Percentiles rank a stretch among this genome's conserved stretches.
These are phyloP conservation scores for Cryptosula pallasiana DNA, from an alignment of 2,888 invertebrate species.

Conservation along the genomic window DNA sequence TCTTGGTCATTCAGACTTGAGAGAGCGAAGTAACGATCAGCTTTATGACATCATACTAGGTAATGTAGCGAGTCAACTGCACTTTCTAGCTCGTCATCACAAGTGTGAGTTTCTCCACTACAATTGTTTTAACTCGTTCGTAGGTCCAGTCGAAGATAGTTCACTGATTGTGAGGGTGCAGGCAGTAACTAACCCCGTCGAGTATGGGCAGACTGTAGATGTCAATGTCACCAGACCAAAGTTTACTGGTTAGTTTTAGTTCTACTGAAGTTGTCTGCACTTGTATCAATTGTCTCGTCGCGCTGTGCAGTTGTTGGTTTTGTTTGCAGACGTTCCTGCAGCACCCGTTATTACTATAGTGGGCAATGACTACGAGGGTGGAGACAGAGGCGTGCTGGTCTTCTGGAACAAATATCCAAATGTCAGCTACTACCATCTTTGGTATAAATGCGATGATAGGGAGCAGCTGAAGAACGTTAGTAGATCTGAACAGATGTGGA, in stretches of 20 bases:
- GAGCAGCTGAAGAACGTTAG: not conserved
- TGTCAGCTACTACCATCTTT: not conserved
- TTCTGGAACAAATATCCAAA: not conserved
- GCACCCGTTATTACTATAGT: not conserved
- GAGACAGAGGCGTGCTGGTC: not conserved
- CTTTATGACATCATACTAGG: too few relatives aligned
- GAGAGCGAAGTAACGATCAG: too few relatives aligned
- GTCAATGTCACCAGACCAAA: not conserved
- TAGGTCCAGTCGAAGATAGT: too few relatives aligned
- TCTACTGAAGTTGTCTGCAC: too few relatives aligned
- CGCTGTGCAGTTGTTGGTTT: too few relatives aligned
- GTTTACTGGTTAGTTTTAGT: not conserved
- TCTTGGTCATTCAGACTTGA: too few relatives aligned
- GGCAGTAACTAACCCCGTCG: not conserved
- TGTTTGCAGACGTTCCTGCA: not conserved
- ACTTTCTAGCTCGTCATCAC: too few relatives aligned
- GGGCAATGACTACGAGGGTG: not conserved
- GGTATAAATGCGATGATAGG: not conserved
- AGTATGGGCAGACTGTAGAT: not conserved
- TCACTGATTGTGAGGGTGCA: not conserved
- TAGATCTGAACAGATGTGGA: not conserved
- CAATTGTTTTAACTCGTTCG: too few relatives aligned
- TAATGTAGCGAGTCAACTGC: too few relatives aligned
- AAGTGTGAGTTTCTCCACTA: too few relatives aligned
- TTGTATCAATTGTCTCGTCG: too few relatives aligned